Conservation (phyloP, 2,797 vertebrate species). For the Sebastes iracundus region DNA sequence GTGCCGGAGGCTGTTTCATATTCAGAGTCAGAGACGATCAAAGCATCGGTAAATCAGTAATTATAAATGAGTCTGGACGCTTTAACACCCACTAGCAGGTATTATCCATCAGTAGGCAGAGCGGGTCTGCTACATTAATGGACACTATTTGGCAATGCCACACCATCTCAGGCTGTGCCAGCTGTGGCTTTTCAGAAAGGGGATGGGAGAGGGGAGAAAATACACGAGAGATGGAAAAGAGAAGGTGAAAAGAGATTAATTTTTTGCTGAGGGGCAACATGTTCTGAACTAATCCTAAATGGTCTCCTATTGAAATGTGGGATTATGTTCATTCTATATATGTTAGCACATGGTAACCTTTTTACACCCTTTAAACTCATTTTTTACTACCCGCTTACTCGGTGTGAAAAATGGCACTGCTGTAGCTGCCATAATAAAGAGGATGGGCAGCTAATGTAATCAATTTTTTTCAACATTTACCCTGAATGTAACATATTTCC, state of each 20-base stretch:
- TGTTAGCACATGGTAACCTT: conserved; percentile 12
- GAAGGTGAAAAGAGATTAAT: conserved; percentile 45
- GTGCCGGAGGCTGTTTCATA: conserved; percentile 55
- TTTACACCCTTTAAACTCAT: background rate
- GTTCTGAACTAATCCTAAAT: conserved; percentile 49
- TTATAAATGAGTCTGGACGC: conserved; percentile 51
- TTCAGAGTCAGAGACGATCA: conserved; percentile 60
- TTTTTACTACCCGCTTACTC: background rate
- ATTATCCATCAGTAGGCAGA: conserved; percentile 52
- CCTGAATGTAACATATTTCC: background rate
- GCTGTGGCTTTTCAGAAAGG: conserved; percentile 50
- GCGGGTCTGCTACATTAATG: conserved; percentile 47
- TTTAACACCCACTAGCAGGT: conserved; percentile 58
- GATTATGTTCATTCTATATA: conserved; percentile 27
- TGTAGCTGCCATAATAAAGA: background rate
- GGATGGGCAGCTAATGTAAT: background rate
- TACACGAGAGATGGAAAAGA: conserved; percentile 6
- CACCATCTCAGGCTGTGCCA: conserved; percentile 44
- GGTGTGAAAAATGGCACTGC: background rate
- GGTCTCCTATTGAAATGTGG: conserved; percentile 24
- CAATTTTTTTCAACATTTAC: background rate
- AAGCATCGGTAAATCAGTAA: conserved; percentile 51
- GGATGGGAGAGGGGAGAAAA: conserved; percentile 1
- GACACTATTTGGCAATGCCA: conserved; percentile 56
- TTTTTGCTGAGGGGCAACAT: conserved; percentile 45